Evolutionary conservation across 2,888 invertebrate species (phyloP), one percentile per base, ranked within the genome.

Genomic region (Nudaria mundana): DNA sequence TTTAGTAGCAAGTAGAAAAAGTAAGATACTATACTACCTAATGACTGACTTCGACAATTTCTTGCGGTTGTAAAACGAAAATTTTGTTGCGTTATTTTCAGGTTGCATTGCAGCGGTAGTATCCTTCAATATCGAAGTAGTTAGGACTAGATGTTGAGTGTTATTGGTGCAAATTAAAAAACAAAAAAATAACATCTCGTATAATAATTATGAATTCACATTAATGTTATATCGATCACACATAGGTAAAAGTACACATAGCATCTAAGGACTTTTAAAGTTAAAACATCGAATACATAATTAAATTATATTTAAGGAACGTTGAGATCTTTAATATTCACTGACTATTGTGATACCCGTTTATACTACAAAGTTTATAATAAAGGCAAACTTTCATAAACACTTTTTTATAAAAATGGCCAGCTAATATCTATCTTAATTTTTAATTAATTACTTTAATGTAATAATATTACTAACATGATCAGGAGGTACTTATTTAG

Each of bases 131-230:
- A n/a, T n/a, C n/a, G n/a, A n/a, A n/a, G n/a, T n/a, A n/a, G n/a
- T n/a, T n/a, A n/a, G n/a, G n/a, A n/a, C n/a, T n/a, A n/a, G n/a
- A n/a, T n/a, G n/a, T n/a, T n/a, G n/a, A n/a, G 10, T 2, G n/a
- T 28, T 8, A 14, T 2, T 14, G n/a, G 5, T 15, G n/a, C 7
- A 22, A 48, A 57, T 49, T 35, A 66, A 56, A 51, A 44, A 33
- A 44, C 20, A 29, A 12, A 14, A 68, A 58, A 45, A 71, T 81
- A 83, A 83, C 83, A 80, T 80, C 64, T 77, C 75, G 44, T 83
- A 81, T 82, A 82, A 72, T 79, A 58, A n/a, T n/a, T n/a, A n/a
- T n/a, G n/a, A n/a, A 60, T 61, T 56, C 67, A 66, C 57, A 61
- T 62, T 66, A 60, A 63, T 69, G 63, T 66, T 63, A 62, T 68